Percentiles rank a stretch among this genome's conserved stretches.
Conservation (phyloP, 2,797 vertebrate genomes). For the Cephalopachus bancanus region DNA sequence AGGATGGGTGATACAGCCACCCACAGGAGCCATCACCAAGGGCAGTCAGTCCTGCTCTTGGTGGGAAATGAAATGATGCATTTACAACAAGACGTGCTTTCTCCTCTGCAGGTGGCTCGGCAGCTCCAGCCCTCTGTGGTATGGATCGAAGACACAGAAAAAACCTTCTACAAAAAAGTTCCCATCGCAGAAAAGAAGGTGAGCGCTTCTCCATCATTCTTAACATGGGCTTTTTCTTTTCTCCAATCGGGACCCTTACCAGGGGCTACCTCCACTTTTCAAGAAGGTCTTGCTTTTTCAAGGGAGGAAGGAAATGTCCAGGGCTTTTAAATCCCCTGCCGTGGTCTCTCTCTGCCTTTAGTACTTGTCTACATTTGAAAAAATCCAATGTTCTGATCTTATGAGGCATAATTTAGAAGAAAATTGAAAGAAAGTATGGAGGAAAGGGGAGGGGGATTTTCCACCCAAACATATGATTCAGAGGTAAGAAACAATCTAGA, state of each 20-base stretch:
- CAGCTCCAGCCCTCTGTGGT: conserved; percentile 93
- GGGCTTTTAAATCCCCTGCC: not conserved
- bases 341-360: not conserved
- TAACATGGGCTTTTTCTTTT: not conserved
- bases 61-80: accelerated
- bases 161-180: conserved; percentile 91
- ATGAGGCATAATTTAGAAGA: conserved; percentile 28
- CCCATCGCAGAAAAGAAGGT: conserved; percentile 88
- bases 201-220: conserved; percentile 40
- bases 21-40: accelerated
- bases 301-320: not conserved
- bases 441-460: not conserved
- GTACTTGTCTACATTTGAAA: not conserved
- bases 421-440: not conserved
- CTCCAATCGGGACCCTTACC: accelerated
- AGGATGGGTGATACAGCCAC: not conserved
- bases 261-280: not conserved
- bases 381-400: conserved; percentile 1
- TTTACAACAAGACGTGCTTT: not conserved
- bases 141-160: conserved; percentile 93
- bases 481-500: not conserved
- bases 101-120: conserved; percentile 91
- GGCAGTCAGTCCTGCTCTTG: not conserved
- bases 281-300: not conserved
- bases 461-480: not conserved